These are phyloP conservation scores for Cichladusa arquata DNA, from an alignment of 2,113 vertebrate genomes.

Conservation along the genomic window DNA sequence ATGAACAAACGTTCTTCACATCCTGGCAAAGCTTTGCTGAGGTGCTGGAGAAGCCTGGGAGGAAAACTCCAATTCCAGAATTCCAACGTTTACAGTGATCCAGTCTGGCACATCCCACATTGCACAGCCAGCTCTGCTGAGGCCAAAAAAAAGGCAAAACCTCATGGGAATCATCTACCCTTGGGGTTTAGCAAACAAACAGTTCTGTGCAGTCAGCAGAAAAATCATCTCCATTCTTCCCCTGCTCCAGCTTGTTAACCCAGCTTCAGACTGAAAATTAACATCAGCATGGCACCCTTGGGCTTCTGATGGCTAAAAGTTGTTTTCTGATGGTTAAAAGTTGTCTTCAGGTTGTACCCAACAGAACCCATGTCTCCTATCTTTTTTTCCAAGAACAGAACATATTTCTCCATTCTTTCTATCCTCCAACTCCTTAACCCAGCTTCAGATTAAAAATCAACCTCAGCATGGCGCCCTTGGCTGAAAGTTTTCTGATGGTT, in stretches of 20 bases:
- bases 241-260: not conserved
- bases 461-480: accelerated
- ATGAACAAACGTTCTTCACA: accelerated
- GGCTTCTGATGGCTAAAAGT: too few species aligned
- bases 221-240: not conserved
- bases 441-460: not conserved
- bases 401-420: accelerated
- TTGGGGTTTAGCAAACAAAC: not conserved
- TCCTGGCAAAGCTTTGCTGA: not conserved
- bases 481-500: not conserved
- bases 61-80: accelerated
- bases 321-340: not conserved
- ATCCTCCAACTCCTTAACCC: not conserved
- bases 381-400: not conserved
- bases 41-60: not conserved
- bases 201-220: not conserved
- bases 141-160: not conserved
- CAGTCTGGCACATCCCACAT: not conserved
- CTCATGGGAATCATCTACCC: accelerated
- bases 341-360: not conserved
- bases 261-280: not conserved
- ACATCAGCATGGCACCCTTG: not conserved
- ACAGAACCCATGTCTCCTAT: not conserved
- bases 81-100: not conserved
- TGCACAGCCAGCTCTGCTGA: not conserved